Percentiles rank a stretch among this genome's conserved stretches.
Conservation (phyloP, 2,113 vertebrate genomes). For the Recurvirostra avosetta region DNA sequence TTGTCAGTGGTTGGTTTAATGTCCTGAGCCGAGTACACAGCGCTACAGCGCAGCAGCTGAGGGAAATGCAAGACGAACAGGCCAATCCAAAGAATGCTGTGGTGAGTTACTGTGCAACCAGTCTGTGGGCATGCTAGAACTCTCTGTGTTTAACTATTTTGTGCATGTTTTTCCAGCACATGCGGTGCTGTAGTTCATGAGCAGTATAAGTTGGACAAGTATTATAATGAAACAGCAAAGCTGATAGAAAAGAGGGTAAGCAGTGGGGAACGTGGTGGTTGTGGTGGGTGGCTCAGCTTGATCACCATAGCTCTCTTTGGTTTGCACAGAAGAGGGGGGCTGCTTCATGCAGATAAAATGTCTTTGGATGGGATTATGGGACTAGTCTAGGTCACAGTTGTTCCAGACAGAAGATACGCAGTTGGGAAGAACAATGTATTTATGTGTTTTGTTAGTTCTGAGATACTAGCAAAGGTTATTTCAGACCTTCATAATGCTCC, state of each 20-base stretch:
- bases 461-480: neutral
- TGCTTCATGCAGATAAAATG: neutral
- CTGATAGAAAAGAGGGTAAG: neutral
- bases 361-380: neutral
- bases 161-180: neutral
- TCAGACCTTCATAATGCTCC: neutral
- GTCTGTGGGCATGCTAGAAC: neutral
- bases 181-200: neutral
- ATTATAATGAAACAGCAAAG: neutral
- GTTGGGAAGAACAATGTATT: neutral
- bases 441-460: neutral
- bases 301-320: neutral
- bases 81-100: slow-evolving; percentile 94
- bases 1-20: slow-evolving; percentile 87
- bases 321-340: neutral
- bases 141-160: neutral
- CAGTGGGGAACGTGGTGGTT: neutral
- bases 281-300: neutral
- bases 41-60: slow-evolving; percentile 85
- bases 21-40: slow-evolving; percentile 87
- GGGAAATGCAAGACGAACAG: slow-evolving; percentile 92
- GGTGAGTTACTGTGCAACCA: slow-evolving; percentile 75
- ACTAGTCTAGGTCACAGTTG: neutral
- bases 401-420: neutral
- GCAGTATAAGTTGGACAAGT: neutral